Evolutionary conservation across 2,113 vertebrate species (phyloP).

Genomic region (Petrocephalus zakoni): DNA sequence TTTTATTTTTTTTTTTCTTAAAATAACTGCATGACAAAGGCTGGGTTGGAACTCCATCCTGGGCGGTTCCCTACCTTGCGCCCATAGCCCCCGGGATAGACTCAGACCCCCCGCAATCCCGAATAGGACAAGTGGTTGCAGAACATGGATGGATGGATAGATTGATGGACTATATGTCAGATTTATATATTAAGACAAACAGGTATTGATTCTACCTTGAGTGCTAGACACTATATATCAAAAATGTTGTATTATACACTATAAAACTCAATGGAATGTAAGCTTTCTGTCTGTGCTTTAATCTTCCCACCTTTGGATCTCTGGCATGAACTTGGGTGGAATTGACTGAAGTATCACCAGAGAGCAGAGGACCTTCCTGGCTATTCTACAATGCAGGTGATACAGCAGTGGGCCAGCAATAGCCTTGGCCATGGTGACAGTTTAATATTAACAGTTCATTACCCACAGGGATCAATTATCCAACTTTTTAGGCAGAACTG

Average conservation of each 20-base stretch:
- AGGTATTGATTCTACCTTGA: neutral
- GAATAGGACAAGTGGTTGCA: no score
- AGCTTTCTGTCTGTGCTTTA: neutral
- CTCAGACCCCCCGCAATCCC: no score
- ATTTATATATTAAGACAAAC: neutral
- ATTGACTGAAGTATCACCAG: neutral
- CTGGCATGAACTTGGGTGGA: neutral
- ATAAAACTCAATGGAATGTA: neutral
- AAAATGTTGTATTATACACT: neutral
- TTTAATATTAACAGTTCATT: conserved; percentile 22
- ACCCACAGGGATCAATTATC: conserved; percentile 27
- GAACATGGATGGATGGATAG: no score
- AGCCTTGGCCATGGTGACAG: neutral
- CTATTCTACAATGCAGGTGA: neutral
- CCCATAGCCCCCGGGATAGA: no score
- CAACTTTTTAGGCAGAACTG: neutral
- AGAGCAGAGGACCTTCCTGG: neutral
- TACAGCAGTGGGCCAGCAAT: neutral
- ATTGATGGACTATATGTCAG: no score
- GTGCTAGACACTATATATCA: neutral
- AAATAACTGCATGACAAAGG: neutral
- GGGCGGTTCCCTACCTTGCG: no score
- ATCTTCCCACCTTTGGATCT: neutral
- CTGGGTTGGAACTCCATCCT: no score
- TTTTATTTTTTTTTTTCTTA: neutral